Evolutionary conservation across 2,888 invertebrate genomes (phyloP).

Genomic region (Chrysolina americana): DNA sequence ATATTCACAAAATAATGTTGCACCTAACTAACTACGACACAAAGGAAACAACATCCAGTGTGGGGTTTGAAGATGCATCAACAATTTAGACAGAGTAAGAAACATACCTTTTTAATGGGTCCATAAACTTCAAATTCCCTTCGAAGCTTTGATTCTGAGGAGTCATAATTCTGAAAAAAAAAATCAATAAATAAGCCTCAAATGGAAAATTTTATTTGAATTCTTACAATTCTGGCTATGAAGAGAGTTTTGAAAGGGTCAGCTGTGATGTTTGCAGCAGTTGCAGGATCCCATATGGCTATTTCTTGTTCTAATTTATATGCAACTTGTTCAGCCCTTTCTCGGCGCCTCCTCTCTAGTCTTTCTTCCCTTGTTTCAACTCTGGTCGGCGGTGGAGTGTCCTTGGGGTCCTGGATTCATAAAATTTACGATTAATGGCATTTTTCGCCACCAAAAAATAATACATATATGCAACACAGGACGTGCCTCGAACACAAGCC

Average conservation of each 20-base stretch:
- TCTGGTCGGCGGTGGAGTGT: constrained; percentile 95
- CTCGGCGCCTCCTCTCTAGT: constrained; percentile 88
- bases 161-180: constrained; percentile 93
- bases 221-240: constrained; percentile 93
- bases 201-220: neutral
- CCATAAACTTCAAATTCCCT: constrained; percentile 99
- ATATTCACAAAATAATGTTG: constrained; percentile 47
- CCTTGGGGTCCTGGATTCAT: constrained; percentile 87
- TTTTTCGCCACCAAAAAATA: too few relatives aligned
- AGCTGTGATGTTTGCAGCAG: constrained; percentile 82
- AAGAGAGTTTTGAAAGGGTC: constrained; percentile 99
- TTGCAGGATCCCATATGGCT: constrained; percentile 95
- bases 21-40: constrained; percentile 45
- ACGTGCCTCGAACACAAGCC: too few relatives aligned
- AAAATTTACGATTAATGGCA: too few relatives aligned
- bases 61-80: constrained; percentile 45
- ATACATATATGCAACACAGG: too few relatives aligned
- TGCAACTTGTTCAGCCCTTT: constrained; percentile 96
- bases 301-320: constrained; percentile 99
- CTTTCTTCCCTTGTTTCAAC: constrained; percentile 97
- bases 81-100: neutral
- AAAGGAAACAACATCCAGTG: constrained; percentile 39
- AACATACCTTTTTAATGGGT: constrained; percentile 91
- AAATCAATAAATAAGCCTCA: constrained; percentile 25
- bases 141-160: constrained; percentile 96